These are phyloP conservation scores for Scaptomyza montana DNA, from an alignment of 1,140 invertebrate species.

Conservation along the genomic window DNA sequence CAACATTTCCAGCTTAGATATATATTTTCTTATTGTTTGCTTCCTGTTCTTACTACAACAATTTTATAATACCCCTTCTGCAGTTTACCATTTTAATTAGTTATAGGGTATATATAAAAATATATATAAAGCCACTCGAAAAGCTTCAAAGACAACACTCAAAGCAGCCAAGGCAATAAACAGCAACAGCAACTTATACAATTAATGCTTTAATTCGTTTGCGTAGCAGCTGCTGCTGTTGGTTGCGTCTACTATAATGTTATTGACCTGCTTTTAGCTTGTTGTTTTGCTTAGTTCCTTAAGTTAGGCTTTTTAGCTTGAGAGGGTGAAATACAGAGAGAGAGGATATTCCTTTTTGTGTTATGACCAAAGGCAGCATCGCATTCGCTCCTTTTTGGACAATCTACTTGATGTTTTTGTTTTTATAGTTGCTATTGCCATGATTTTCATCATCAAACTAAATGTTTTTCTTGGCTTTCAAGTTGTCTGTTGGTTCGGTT, in stretches of 20 bases:
- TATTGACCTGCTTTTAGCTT: conserved; percentile 41
- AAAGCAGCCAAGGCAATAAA: not conserved
- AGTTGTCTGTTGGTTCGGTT: conserved; percentile 46
- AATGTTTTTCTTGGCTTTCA: conserved; percentile 78
- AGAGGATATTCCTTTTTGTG: conserved; percentile 12
- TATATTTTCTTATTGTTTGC: not conserved
- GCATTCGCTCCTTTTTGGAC: conserved; percentile 5
- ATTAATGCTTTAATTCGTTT: conserved; percentile 56
- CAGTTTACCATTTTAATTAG: not conserved
- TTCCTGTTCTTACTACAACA: not conserved
- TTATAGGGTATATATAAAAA: not conserved
- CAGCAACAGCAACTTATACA: conserved; percentile 17
- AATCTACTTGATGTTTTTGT: conserved; percentile 38
- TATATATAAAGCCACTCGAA: conserved; percentile 12
- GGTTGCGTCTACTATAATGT: conserved; percentile 34
- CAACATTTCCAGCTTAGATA: too few relatives aligned
- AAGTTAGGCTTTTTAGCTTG: not conserved
- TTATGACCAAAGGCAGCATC: conserved; percentile 22
- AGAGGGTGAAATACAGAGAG: too few relatives aligned
- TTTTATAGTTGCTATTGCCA: conserved; percentile 67
- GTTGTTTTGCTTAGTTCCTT: conserved; percentile 8
- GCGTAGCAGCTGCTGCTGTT: conserved; percentile 34
- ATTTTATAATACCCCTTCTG: not conserved
- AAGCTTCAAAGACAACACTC: not conserved
- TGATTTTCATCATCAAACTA: conserved; percentile 80